These are phyloP conservation scores for Parazoanthus atlanticus DNA, from an alignment of 92 coral and sea anemone species.

Conservation along the genomic window DNA sequence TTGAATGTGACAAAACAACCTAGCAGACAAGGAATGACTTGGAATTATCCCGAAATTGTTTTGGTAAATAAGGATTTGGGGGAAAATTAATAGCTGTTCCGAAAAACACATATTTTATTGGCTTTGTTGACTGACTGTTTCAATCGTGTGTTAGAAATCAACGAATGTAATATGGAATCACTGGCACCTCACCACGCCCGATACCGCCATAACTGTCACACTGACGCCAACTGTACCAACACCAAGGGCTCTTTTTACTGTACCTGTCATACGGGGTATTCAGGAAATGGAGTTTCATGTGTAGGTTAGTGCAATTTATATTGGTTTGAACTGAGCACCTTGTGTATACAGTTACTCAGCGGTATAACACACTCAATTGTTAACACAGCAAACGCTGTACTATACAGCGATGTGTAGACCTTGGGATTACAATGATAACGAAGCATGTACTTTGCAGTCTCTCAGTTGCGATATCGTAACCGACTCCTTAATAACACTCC, in stretches of 20 bases:
- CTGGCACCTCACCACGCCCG: background rate
- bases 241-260: conserved; percentile 78
- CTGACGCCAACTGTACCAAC: conserved; percentile 75
- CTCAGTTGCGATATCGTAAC: too few relatives aligned
- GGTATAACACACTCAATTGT: too few relatives aligned
- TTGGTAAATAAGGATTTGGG: too few relatives aligned
- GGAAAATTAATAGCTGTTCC: background rate
- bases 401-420: too few relatives aligned
- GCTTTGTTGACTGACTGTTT: background rate
- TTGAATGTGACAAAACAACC: too few relatives aligned
- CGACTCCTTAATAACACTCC: too few relatives aligned
- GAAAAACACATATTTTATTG: background rate
- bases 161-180: conserved; percentile 5
- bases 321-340: background rate
- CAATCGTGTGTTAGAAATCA: background rate
- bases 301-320: background rate
- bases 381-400: too few relatives aligned
- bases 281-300: conserved; percentile 72
- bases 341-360: background rate
- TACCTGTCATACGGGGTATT: conserved; percentile 80
- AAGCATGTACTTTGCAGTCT: too few relatives aligned
- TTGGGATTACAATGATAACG: too few relatives aligned
- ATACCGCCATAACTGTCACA: conserved; percentile 68
- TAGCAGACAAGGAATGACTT: too few relatives aligned
- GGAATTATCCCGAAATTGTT: too few relatives aligned